These are phyloP conservation scores for Acrocera orbiculus DNA, from an alignment of 2,888 invertebrate genomes.

Conservation along the genomic window DNA sequence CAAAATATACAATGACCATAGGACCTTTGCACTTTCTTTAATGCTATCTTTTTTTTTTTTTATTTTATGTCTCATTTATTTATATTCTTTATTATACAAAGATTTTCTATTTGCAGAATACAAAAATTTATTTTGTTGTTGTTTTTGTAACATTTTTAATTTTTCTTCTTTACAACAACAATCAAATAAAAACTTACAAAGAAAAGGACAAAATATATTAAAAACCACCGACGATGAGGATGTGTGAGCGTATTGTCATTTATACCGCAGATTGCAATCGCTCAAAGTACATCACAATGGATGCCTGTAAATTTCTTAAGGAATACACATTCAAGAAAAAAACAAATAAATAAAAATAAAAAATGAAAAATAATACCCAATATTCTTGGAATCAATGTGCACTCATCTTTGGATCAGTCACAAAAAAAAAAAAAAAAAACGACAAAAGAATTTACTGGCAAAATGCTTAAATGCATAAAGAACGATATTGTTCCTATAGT, in stretches of 20 bases:
- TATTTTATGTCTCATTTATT: neutral
- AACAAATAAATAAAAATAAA: too few relatives aligned
- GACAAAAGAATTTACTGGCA: too few relatives aligned
- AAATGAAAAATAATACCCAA: constrained; percentile 4
- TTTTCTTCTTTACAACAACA: too few relatives aligned
- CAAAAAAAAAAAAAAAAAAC: too few relatives aligned
- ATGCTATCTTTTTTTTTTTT: neutral
- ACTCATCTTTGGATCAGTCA: too few relatives aligned
- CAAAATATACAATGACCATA: constrained; percentile 8
- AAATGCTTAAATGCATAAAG: neutral
- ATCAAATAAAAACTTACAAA: neutral
- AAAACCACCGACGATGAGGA: neutral
- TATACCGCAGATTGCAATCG: constrained; percentile 7
- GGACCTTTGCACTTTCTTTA: constrained; percentile 9
- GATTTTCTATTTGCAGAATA: constrained; percentile 3
- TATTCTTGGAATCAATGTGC: neutral
- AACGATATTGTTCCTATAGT: constrained; percentile 9
- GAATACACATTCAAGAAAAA: too few relatives aligned
- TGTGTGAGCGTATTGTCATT: constrained; percentile 3
- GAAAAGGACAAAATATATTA: neutral
- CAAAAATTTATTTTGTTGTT: neutral
- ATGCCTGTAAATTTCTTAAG: constrained; percentile 1
- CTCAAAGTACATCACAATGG: constrained; percentile 5
- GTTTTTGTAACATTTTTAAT: too few relatives aligned
- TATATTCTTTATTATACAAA: neutral